phyloP scores from a whole-genome alignment of 2,888 invertebrate genomes.

The Lepidocyrtoides sp. region DNA sequence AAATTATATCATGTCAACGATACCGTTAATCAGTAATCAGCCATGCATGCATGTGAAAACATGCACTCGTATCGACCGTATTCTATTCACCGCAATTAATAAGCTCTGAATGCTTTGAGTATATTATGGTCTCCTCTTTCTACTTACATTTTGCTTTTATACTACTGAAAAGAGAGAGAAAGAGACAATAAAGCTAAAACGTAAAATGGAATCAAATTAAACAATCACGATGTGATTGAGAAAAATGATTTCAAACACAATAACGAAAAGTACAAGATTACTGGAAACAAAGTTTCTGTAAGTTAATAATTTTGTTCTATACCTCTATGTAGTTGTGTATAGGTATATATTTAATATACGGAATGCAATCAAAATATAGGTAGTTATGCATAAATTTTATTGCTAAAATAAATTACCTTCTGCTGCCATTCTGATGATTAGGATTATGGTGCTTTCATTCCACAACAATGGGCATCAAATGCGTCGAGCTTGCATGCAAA shows the following conservation, averaged over 20 bases:
- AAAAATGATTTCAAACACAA: too few species aligned
- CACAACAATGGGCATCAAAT: conserved; percentile 4
- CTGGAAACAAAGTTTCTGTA: too few species aligned
- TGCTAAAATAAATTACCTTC: conserved; percentile 19
- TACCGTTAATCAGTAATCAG: neutral
- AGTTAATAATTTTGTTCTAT: too few species aligned
- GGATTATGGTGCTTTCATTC: conserved; percentile 8
- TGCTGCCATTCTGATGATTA: conserved; percentile 17
- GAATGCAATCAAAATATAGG: neutral
- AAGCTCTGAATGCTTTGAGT: neutral
- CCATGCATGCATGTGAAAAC: neutral
- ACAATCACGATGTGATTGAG: neutral
- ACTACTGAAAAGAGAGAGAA: too few species aligned
- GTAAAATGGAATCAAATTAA: neutral
- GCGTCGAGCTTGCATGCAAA: neutral
- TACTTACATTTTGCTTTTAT: too few species aligned
- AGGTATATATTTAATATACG: neutral
- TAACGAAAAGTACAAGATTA: too few species aligned
- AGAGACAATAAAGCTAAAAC: too few species aligned
- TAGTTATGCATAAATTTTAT: neutral
- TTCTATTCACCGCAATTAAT: neutral
- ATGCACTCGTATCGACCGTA: too few species aligned
- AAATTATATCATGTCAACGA: neutral
- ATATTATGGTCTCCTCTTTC: neutral
- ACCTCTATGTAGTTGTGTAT: neutral